Evolutionary conservation across 1,140 invertebrate species (phyloP).

Genomic region (Neodiprion fabricii): DNA sequence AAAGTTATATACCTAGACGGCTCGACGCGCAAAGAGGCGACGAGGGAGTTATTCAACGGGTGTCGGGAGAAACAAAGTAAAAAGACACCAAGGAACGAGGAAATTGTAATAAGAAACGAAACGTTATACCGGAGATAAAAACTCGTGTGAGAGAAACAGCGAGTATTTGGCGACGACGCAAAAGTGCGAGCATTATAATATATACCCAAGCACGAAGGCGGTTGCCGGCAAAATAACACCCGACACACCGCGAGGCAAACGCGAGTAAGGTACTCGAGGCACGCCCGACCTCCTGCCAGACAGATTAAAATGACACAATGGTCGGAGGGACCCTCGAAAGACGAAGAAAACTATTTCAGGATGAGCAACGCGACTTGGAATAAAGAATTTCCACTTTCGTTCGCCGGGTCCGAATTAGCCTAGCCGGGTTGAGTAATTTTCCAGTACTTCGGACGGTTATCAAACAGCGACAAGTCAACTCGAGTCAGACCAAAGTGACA

Average conservation of each 20-base stretch:
- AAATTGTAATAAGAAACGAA: neutral
- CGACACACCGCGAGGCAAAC: conserved; percentile 47
- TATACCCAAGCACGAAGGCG: neutral
- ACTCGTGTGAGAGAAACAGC: too few relatives aligned
- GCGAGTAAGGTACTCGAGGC: conserved; percentile 34
- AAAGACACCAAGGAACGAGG: neutral
- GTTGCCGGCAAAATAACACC: conserved; percentile 13
- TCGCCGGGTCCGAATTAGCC: too few relatives aligned
- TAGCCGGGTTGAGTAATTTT: too few relatives aligned
- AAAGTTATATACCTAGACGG: neutral
- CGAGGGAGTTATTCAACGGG: neutral
- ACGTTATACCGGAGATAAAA: too few relatives aligned
- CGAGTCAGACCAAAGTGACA: too few relatives aligned
- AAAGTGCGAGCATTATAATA: neutral
- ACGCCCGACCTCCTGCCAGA: conserved; percentile 58
- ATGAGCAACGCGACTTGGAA: conserved; percentile 37
- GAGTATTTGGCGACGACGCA: too few relatives aligned
- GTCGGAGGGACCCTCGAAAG: neutral
- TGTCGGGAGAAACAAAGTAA: neutral
- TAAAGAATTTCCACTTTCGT: conserved; percentile 36
- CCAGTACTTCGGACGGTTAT: too few relatives aligned
- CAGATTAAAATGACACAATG: conserved; percentile 56
- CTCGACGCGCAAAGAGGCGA: neutral
- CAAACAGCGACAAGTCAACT: too few relatives aligned
- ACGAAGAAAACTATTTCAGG: conserved; percentile 52